These are phyloP conservation scores for Eubucco bourcierii DNA, from an alignment of 2,113 vertebrate genomes.

Conservation along the genomic window DNA sequence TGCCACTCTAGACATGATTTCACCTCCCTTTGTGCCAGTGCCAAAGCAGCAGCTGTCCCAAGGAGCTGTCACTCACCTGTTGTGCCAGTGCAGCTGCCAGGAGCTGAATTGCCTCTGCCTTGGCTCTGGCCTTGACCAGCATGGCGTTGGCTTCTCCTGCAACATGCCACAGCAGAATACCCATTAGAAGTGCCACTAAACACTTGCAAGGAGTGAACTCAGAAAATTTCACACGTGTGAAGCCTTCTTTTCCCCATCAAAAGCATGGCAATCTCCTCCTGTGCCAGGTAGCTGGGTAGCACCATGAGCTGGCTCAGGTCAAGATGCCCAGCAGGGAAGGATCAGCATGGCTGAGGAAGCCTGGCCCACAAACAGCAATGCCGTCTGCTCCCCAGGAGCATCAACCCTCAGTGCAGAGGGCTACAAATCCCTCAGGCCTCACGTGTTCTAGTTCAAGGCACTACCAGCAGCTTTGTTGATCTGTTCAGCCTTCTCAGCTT, in stretches of 20 bases:
- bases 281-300: background rate
- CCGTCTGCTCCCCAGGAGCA: accelerated
- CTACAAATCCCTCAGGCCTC: background rate
- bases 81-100: constrained; percentile 85
- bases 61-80: constrained; percentile 73
- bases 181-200: accelerated
- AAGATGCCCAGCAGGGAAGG: background rate
- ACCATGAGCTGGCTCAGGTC: background rate
- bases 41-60: background rate
- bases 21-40: background rate
- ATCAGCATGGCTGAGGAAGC: background rate
- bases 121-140: constrained; percentile 89
- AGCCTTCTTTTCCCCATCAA: background rate
- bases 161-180: accelerated
- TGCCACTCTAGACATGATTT: accelerated
- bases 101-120: constrained; percentile 88
- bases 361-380: background rate
- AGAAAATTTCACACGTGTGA: accelerated
- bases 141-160: constrained; percentile 92
- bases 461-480: constrained; percentile 93
- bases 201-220: background rate
- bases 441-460: background rate
- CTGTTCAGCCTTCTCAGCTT: constrained; percentile 88
- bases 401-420: no score
- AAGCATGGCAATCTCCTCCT: background rate